Conservation (phyloP, 2,888 invertebrate genomes). For the Acheta domesticus region DNA sequence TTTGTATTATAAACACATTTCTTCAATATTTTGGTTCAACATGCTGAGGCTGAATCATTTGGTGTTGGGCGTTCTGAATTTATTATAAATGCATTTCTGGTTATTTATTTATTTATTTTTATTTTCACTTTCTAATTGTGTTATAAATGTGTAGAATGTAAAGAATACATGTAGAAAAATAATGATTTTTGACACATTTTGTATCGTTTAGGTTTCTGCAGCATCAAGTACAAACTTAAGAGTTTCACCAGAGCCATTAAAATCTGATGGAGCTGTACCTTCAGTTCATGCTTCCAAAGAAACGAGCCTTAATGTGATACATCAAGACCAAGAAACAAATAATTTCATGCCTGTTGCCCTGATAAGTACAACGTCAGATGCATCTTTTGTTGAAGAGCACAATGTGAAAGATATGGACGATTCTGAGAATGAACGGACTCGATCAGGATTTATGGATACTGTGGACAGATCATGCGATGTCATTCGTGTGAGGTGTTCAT, state of each 20-base stretch:
- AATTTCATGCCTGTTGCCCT: not conserved
- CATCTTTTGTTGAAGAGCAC: not conserved
- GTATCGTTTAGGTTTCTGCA: not conserved
- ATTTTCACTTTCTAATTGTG: too few species aligned
- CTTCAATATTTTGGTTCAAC: too few species aligned
- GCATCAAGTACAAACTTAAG: not conserved
- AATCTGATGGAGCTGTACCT: not conserved
- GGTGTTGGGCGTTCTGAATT: too few species aligned
- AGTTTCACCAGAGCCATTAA: not conserved
- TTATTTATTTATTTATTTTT: too few species aligned
- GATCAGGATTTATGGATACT: conserved; percentile 6
- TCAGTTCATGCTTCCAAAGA: not conserved
- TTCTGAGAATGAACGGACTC: not conserved
- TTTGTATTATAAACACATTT: too few species aligned
- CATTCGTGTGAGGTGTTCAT: not conserved
- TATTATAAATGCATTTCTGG: too few species aligned
- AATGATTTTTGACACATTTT: not conserved
- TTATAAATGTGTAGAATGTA: too few species aligned
- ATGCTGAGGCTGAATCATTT: too few species aligned
- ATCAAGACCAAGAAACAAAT: not conserved
- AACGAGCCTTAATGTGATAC: not conserved
- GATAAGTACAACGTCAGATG: not conserved
- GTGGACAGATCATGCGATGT: not conserved
- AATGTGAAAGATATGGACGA: conserved; percentile 20
- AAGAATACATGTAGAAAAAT: too few species aligned